phyloP scores from a whole-genome alignment of 2,113 vertebrate species.

The Pitta sordida region DNA sequence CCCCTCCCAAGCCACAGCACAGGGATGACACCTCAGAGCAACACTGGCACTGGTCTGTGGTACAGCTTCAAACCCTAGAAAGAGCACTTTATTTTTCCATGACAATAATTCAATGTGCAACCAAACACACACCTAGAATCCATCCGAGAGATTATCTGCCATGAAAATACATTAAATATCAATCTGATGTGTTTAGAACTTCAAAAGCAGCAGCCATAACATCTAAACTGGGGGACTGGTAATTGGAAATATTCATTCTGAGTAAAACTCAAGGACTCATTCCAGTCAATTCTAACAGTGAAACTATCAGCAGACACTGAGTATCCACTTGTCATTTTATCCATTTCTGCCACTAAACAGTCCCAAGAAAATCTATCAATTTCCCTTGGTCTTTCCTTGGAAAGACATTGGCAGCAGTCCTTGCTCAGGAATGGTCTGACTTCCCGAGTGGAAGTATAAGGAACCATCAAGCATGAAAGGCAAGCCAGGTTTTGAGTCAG shows the following conservation, averaged over 20 bases:
- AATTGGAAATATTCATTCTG: neutral
- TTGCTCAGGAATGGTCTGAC: neutral
- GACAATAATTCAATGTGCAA: neutral
- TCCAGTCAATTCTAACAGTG: neutral
- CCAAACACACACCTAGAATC: rapidly evolving
- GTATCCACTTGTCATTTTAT: neutral
- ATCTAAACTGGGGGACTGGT: neutral
- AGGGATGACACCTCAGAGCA: neutral
- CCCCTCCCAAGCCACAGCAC: neutral
- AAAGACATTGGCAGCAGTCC: neutral
- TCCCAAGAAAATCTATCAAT: neutral
- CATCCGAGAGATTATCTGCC: neutral
- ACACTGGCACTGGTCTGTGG: neutral
- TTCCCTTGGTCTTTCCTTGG: neutral
- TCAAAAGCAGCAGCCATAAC: neutral
- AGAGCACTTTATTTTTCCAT: neutral
- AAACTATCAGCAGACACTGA: neutral
- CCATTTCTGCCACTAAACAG: neutral
- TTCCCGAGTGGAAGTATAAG: neutral
- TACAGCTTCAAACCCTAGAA: neutral
- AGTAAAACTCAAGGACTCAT: neutral
- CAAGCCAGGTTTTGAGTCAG: neutral
- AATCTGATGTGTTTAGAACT: neutral
- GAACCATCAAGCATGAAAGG: neutral
- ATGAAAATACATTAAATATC: neutral